Evolutionary conservation across 2,797 vertebrate species (phyloP), one percentile per base, ranked within the genome.

Genomic region (Melanotaenia boesemani): DNA sequence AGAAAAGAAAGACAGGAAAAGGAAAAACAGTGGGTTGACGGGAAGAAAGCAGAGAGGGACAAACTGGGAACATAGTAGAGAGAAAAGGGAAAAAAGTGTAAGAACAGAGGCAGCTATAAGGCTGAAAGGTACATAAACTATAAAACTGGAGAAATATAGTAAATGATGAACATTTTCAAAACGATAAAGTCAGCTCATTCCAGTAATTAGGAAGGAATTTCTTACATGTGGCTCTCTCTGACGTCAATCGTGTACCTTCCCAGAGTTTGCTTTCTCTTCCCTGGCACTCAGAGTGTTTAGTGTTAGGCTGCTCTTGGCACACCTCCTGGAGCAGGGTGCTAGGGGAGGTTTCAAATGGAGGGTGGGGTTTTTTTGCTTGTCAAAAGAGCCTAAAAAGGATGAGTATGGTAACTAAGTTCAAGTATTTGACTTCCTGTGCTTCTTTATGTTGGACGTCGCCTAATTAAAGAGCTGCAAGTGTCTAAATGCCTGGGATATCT

Each of bases 211-310:
- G 85, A 91, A 93, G 91, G 92, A 94, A 94, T 93, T 84, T 91
- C 92, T 94, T 89, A 92, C 93, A 94, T 94, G 92, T 93, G 94
- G 93, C 87, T 92, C 91, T 77, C 89, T 93, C 93, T 95, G 95
- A 95, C 94, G 94, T 95, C 94, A 95, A 95, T 91, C 83, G 83
- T 89, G 91, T 91, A 94, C 92, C 93, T 93, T 94, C 91, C 91
- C 89, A 91, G 85, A 90, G 85, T 91, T 89, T 92, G 88, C 90
- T 91, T 88, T 89, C 89, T 88, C 88, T 93, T 83, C 86, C 75
- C 72, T 68, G 63, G 82, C 22, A 62, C 83, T 86, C 77, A 80
- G 87, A 89, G 88, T 91, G 89, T 90, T 92, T 91, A 92, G 91
- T 81, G 80, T 91, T 88, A 85, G 85, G 81, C 89, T 87, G 84